A percentile compares a stretch with the other conserved stretches of the same genome.
phyloP scores from a whole-genome alignment of 1,140 invertebrate species.

The Vollenhovia emeryi region DNA sequence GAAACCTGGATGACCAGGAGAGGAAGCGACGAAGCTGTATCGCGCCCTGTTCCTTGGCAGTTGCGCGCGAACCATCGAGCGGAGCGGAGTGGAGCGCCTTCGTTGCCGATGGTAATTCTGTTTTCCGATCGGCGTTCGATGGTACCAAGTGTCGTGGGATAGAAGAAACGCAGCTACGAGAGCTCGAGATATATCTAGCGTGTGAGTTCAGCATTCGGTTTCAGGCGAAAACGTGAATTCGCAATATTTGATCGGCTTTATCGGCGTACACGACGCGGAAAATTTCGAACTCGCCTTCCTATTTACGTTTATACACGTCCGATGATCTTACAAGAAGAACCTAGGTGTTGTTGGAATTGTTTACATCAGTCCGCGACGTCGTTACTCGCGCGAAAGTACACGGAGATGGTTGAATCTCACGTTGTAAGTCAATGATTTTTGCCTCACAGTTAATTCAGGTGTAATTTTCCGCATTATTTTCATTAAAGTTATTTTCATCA shows the following conservation, averaged over 20 bases:
- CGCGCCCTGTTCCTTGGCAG: constrained; percentile 57
- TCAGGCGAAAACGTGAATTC: neutral
- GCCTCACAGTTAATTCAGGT: too few species aligned
- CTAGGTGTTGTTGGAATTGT: neutral
- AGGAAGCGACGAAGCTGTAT: constrained; percentile 66
- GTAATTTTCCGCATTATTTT: neutral
- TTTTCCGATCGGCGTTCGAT: neutral
- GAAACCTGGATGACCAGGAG: constrained; percentile 65
- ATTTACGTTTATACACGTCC: neutral
- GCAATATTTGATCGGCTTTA: neutral
- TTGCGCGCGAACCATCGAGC: constrained; percentile 62
- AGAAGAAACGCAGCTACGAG: neutral
- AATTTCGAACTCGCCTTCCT: neutral
- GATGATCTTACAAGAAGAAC: neutral
- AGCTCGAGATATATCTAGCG: neutral
- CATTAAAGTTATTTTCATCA: neutral
- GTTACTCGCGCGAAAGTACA: neutral
- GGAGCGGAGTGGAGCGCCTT: constrained; percentile 17
- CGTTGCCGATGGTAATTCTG: neutral
- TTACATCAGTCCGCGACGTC: neutral
- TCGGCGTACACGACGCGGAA: neutral
- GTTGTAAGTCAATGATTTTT: neutral
- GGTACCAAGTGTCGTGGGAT: neutral
- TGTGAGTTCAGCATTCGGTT: constrained; percentile 3
- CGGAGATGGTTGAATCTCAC: neutral